phyloP scores from a whole-genome alignment of 1,140 invertebrate species.

The Eumaeus atala region DNA sequence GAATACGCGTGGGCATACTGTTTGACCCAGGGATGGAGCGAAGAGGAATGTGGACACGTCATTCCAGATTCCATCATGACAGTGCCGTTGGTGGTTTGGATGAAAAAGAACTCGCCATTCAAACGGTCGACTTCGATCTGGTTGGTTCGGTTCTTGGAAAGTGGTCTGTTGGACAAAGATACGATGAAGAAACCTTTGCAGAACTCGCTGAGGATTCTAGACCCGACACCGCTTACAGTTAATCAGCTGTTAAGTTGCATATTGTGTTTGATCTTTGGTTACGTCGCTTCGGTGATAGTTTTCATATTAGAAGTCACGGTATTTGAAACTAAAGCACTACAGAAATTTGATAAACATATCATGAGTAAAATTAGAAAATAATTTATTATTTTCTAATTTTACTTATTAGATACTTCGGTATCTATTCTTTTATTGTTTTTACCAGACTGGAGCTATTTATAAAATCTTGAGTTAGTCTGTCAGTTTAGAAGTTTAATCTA shows the following conservation, averaged over 20 bases:
- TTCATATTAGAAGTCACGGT: slow-evolving; percentile 37
- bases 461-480: too few relatives aligned
- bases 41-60: slow-evolving; percentile 44
- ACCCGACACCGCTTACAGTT: slow-evolving; percentile 35
- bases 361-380: slow-evolving; percentile 5
- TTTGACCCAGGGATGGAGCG: slow-evolving; percentile 35
- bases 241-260: slow-evolving; percentile 41
- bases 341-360: not conserved
- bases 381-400: too few relatives aligned
- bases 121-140: slow-evolving; percentile 30
- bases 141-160: slow-evolving; percentile 44
- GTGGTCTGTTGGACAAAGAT: slow-evolving; percentile 39
- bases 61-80: slow-evolving; percentile 53
- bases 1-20: slow-evolving; percentile 51
- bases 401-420: not conserved
- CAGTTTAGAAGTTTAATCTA: too few relatives aligned
- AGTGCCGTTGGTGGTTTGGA: slow-evolving; percentile 50
- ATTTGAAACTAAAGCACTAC: slow-evolving; percentile 1
- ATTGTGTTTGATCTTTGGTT: slow-evolving; percentile 36
- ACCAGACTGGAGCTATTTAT: too few relatives aligned
- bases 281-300: slow-evolving; percentile 30
- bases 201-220: slow-evolving; percentile 24
- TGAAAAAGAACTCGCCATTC: slow-evolving; percentile 44
- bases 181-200: slow-evolving; percentile 25
- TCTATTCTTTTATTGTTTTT: not conserved